phyloP scores from a whole-genome alignment of 2,113 vertebrate species.

The Trachemys scripta region DNA sequence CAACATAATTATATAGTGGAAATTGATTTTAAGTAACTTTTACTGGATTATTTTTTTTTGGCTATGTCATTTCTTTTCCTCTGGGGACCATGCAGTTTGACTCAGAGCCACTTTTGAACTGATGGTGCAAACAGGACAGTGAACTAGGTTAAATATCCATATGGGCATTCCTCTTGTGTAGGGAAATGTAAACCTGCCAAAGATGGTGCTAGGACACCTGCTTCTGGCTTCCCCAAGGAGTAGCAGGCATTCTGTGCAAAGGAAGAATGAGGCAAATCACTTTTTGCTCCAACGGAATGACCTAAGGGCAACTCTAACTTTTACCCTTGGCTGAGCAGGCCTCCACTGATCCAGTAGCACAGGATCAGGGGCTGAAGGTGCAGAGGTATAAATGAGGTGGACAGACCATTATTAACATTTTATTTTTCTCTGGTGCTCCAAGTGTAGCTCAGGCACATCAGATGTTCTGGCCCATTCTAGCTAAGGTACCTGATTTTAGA shows the following conservation, averaged over 20 bases:
- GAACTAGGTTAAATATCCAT: neutral
- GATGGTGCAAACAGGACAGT: too few relatives aligned
- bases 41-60: too few relatives aligned
- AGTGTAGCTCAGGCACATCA: too few relatives aligned
- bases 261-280: neutral
- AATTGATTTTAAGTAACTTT: neutral
- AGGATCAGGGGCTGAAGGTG: neutral
- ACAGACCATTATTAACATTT: neutral
- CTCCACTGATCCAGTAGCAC: neutral
- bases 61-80: neutral
- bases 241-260: neutral
- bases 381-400: fast-evolving
- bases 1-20: neutral
- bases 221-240: fast-evolving
- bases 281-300: too few relatives aligned
- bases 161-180: neutral
- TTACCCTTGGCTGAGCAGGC: fast-evolving
- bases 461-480: too few relatives aligned
- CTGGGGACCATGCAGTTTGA: too few relatives aligned
- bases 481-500: too few relatives aligned
- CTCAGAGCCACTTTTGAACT: too few relatives aligned
- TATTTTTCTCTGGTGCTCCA: neutral
- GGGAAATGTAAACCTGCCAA: neutral
- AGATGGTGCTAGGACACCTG: too few relatives aligned
- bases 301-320: neutral